phyloP scores from a whole-genome alignment of 2,888 invertebrate species.

The Pasiphila rectangulata region DNA sequence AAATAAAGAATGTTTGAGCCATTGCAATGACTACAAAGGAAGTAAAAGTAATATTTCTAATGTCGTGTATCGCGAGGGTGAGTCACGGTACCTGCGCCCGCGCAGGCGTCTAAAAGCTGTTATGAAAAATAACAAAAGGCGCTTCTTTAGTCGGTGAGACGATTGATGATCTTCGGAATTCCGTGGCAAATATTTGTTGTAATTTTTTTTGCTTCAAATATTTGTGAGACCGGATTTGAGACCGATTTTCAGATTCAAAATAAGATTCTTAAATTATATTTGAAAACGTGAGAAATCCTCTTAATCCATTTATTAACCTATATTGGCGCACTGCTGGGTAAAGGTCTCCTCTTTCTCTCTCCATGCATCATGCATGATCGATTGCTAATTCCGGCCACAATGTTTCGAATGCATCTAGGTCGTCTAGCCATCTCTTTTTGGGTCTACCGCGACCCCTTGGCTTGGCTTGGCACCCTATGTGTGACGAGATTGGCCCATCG shows the following conservation, averaged over 20 bases:
- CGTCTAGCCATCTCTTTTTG: no score
- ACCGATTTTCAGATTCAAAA: no score
- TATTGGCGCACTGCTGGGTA: no score
- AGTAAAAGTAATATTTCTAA: neutral
- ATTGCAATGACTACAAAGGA: no score
- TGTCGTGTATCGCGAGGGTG: slow-evolving; percentile 5
- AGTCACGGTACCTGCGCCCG: slow-evolving; percentile 27
- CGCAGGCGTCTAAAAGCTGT: slow-evolving; percentile 20
- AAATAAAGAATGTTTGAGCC: no score
- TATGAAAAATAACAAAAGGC: slow-evolving; percentile 27
- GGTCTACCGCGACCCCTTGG: no score
- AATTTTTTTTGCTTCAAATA: slow-evolving; percentile 2
- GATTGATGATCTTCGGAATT: slow-evolving; percentile 18
- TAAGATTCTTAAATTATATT: neutral
- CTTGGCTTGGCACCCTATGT: no score
- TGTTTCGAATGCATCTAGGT: no score
- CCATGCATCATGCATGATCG: no score
- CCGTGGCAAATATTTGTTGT: slow-evolving; percentile 23
- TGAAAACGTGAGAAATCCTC: slow-evolving; percentile 1
- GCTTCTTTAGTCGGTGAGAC: slow-evolving; percentile 23
- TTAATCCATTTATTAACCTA: neutral
- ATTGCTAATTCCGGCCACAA: no score
- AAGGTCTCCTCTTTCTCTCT: no score
- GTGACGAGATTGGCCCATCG: no score
- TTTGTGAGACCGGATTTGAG: neutral